Evolutionary conservation across 2,113 vertebrate species (phyloP).

Genomic region (Rhynchopsitta pachyrhyncha): DNA sequence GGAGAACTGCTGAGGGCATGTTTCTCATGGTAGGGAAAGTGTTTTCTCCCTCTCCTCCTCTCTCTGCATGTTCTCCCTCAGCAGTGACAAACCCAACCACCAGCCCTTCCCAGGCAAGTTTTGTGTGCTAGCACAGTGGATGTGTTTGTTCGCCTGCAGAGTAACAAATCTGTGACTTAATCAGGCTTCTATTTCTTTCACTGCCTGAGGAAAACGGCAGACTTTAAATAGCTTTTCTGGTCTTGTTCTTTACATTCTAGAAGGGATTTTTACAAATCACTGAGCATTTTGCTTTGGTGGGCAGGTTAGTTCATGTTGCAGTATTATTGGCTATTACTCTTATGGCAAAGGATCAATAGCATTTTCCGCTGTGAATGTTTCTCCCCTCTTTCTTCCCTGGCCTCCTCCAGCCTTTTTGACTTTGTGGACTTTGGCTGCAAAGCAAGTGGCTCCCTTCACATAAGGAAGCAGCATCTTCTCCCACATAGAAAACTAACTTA

Average conservation of each 20-base stretch:
- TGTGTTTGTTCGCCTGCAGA: neutral
- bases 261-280: slow-evolving; percentile 40
- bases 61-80: neutral
- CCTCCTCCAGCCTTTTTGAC: neutral
- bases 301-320: slow-evolving; percentile 30
- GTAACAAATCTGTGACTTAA: slow-evolving; percentile 39
- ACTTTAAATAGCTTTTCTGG: slow-evolving; percentile 1
- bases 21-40: neutral
- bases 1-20: neutral
- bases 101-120: neutral
- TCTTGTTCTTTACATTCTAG: slow-evolving; percentile 36
- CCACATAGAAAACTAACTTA: neutral
- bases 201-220: slow-evolving; percentile 15
- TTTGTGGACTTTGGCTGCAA: neutral
- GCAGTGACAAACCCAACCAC: neutral
- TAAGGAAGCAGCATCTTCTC: neutral
- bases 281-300: slow-evolving; percentile 12
- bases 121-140: neutral
- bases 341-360: slow-evolving; percentile 32
- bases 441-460: neutral
- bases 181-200: neutral
- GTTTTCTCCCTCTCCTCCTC: neutral
- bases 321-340: neutral
- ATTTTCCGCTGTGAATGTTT: slow-evolving; percentile 17
- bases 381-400: neutral